Percentiles rank a stretch among this genome's conserved stretches.
phyloP scores from a whole-genome alignment of 2,888 invertebrate genomes.

The Megaustenia siamemsis region DNA sequence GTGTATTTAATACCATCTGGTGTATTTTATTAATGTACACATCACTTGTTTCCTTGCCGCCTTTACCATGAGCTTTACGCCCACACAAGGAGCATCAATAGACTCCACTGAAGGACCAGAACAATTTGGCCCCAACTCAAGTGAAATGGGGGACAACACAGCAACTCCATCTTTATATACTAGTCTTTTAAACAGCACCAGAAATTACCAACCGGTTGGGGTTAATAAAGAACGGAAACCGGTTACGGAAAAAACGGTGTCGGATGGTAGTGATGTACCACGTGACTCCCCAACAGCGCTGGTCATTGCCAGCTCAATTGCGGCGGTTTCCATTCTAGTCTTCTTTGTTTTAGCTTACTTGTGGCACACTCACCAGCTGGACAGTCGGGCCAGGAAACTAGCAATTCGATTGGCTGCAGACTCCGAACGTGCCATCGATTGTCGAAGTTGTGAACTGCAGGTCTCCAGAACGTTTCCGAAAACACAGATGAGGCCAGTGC shows the following conservation, averaged over 20 bases:
- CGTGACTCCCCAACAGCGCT: slow-evolving; percentile 68
- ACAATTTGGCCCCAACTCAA: background rate
- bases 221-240: background rate
- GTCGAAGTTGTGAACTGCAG: slow-evolving; percentile 27
- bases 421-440: slow-evolving; percentile 55
- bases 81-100: background rate
- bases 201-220: background rate
- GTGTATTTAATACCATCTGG: background rate
- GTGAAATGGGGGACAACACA: background rate
- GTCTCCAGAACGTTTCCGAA: slow-evolving; percentile 19
- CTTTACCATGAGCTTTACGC: slow-evolving; percentile 6
- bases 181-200: no score
- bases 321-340: slow-evolving; percentile 70
- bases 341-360: slow-evolving; percentile 73
- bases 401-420: slow-evolving; percentile 68
- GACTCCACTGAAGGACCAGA: slow-evolving; percentile 14
- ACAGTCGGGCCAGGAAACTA: slow-evolving; percentile 69
- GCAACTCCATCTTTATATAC: no score
- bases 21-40: slow-evolving; percentile 3
- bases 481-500: slow-evolving; percentile 26
- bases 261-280: slow-evolving; percentile 6
- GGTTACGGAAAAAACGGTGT: background rate
- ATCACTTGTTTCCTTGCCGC: background rate
- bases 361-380: slow-evolving; percentile 71
- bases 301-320: slow-evolving; percentile 71